A percentile compares a stretch with the other conserved stretches of the same genome.
Conservation (phyloP, 2,113 vertebrate species). For the Lasiurus cinereus region DNA sequence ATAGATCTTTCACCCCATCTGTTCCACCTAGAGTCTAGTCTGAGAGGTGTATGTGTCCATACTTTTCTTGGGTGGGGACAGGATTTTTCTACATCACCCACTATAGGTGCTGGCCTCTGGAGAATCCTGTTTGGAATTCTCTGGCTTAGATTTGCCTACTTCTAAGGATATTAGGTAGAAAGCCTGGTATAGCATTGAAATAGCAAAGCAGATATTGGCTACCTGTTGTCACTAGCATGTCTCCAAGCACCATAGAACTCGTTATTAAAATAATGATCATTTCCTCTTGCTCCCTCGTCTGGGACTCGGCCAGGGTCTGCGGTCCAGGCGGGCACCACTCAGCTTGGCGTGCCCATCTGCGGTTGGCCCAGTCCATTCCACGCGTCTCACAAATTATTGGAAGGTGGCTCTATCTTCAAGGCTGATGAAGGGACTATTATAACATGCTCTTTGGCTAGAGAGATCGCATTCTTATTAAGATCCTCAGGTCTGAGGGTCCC, state of each 20-base stretch:
- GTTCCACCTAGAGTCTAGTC: constrained; percentile 54
- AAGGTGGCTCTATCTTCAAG: not conserved
- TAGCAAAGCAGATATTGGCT: not conserved
- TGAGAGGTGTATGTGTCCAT: not conserved
- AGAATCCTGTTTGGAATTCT: constrained; percentile 67
- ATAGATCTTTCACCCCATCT: constrained; percentile 72
- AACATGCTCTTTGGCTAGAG: not conserved
- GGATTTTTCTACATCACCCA: not conserved
- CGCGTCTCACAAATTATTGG: not conserved
- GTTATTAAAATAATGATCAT: not conserved
- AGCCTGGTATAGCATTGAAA: no score
- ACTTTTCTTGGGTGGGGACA: not conserved
- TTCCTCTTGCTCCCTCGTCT: not conserved
- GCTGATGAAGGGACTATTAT: not conserved
- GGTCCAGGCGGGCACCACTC: not conserved
- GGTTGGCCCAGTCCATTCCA: no score
- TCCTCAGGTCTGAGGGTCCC: not conserved
- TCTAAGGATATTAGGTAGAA: not conserved
- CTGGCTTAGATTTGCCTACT: not conserved
- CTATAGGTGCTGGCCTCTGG: not conserved
- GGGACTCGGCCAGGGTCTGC: not conserved
- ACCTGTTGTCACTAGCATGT: not conserved
- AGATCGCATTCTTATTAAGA: no score
- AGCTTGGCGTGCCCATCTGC: not conserved
- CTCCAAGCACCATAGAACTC: not conserved